Percentiles rank a stretch among this genome's conserved stretches.
These are phyloP conservation scores for Pseudomugil tenellus DNA, from an alignment of 2,797 vertebrate species.

Conservation along the genomic window DNA sequence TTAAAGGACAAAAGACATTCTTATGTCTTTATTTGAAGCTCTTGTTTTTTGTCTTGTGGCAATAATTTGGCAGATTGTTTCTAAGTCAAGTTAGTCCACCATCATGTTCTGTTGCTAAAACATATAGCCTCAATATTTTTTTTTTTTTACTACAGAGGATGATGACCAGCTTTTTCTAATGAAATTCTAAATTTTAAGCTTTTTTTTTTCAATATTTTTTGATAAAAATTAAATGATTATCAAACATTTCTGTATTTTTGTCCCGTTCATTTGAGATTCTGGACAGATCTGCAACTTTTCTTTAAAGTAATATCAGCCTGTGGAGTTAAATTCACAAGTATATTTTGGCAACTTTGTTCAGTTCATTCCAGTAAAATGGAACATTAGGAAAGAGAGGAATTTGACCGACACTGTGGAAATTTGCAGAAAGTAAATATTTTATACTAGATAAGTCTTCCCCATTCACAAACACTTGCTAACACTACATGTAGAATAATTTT, in stretches of 20 bases:
- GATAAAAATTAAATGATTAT: not conserved
- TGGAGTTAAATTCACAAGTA: not conserved
- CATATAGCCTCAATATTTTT: not conserved
- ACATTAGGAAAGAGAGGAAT: not conserved
- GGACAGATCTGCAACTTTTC: slow-evolving; percentile 9
- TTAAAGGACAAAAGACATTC: not conserved
- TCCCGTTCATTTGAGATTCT: slow-evolving; percentile 2
- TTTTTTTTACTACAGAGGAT: not conserved
- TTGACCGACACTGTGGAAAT: not conserved
- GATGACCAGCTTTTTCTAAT: not conserved
- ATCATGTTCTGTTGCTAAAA: not conserved
- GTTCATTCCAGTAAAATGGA: not conserved
- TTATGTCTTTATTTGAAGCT: not conserved
- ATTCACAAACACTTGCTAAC: not conserved
- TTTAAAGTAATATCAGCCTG: slow-evolving; percentile 41
- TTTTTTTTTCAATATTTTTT: not conserved
- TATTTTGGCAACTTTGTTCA: slow-evolving; percentile 4
- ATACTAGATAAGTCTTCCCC: not conserved
- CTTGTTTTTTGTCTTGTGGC: not conserved
- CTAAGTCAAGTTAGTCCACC: not conserved
- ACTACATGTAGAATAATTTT: not conserved
- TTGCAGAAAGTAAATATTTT: not conserved
- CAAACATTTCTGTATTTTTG: slow-evolving; percentile 10
- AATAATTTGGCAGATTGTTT: not conserved
- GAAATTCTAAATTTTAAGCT: not conserved